These are phyloP conservation scores for Saccostrea glomerata DNA, from an alignment of 1,140 invertebrate genomes.

Conservation along the genomic window DNA sequence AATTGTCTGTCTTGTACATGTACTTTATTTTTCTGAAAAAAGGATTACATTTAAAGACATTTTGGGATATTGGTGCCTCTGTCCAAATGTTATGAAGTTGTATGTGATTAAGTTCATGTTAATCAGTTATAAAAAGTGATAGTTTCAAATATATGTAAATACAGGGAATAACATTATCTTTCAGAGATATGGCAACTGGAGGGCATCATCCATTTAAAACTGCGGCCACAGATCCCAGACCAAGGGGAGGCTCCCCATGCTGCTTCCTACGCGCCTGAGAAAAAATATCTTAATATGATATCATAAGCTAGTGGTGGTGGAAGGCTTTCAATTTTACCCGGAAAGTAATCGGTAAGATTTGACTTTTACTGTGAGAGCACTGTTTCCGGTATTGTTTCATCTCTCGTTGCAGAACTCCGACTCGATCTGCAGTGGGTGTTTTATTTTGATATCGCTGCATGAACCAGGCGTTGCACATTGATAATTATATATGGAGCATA, in stretches of 20 bases:
- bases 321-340: no score
- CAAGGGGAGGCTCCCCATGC: slow-evolving; percentile 49
- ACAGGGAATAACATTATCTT: neutral
- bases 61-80: no score
- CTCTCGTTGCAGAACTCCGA: neutral
- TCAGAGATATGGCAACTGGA: slow-evolving; percentile 66
- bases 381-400: neutral
- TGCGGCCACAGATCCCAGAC: slow-evolving; percentile 61
- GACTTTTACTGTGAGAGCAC: neutral
- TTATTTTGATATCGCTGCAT: neutral
- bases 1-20: no score
- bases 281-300: no score
- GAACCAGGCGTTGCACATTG: neutral
- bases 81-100: no score
- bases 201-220: slow-evolving; percentile 58
- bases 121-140: no score
- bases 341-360: neutral
- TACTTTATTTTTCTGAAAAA: no score
- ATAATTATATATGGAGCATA: slow-evolving; percentile 7
- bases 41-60: no score
- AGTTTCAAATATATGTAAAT: no score
- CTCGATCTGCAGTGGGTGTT: neutral
- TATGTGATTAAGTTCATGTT: no score
- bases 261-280: no score
- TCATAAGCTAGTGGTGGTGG: no score